phyloP scores from a whole-genome alignment of 2,888 invertebrate genomes.

The Xanthia icteritia region DNA sequence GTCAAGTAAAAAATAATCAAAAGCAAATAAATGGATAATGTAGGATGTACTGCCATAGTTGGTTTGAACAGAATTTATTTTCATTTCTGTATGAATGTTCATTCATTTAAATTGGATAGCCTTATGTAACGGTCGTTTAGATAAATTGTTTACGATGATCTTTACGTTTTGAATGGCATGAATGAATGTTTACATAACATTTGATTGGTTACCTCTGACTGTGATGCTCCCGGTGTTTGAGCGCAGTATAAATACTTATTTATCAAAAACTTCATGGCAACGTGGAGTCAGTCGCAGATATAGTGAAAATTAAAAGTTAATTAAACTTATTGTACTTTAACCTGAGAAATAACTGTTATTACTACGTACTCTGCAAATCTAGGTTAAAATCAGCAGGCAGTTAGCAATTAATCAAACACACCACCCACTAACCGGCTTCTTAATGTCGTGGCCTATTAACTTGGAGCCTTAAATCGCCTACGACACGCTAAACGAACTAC shows the following conservation, averaged over 20 bases:
- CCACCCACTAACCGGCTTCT: slow-evolving; percentile 44
- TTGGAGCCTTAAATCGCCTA: slow-evolving; percentile 35
- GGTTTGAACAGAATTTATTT: slow-evolving; percentile 24
- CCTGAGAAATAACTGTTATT: slow-evolving; percentile 38
- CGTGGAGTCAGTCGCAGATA: background rate
- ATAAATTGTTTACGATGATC: slow-evolving; percentile 46
- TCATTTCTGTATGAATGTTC: slow-evolving; percentile 19
- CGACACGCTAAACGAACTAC: background rate
- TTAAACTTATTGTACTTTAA: slow-evolving; percentile 29
- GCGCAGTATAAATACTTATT: background rate
- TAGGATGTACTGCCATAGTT: slow-evolving; percentile 29
- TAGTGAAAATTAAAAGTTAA: slow-evolving; percentile 11
- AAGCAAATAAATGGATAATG: background rate
- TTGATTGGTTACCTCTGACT: slow-evolving; percentile 35
- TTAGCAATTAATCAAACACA: slow-evolving; percentile 59
- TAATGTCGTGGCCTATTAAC: slow-evolving; percentile 28
- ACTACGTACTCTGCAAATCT: slow-evolving; percentile 39
- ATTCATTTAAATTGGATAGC: slow-evolving; percentile 44
- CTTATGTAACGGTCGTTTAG: slow-evolving; percentile 47
- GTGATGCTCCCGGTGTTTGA: slow-evolving; percentile 41
- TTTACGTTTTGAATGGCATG: slow-evolving; percentile 34
- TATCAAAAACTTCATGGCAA: background rate
- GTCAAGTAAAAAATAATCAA: slow-evolving; percentile 25
- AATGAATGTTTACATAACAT: slow-evolving; percentile 56
- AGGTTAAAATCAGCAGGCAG: slow-evolving; percentile 58